Percentiles rank a stretch among this genome's conserved stretches.
Evolutionary conservation across 2,113 vertebrate species (phyloP).

Genomic region (Lutjanus erythropterus): DNA sequence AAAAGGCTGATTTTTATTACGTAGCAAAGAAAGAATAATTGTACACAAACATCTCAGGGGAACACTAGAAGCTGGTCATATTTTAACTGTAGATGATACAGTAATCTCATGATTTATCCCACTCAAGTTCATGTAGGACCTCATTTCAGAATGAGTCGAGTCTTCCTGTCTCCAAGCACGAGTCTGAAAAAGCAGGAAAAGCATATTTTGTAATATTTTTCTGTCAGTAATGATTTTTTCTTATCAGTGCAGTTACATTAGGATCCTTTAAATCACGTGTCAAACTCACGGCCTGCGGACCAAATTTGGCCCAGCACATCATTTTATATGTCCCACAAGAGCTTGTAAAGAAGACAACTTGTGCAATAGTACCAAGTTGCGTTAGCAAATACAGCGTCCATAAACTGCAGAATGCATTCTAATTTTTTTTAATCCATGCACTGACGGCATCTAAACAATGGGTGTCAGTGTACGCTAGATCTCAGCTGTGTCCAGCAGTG

Average conservation of each 20-base stretch:
- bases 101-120: neutral
- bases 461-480: too few relatives aligned
- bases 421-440: too few relatives aligned
- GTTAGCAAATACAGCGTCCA: too few relatives aligned
- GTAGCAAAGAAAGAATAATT: neutral
- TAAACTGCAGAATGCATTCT: too few relatives aligned
- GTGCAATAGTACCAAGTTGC: too few relatives aligned
- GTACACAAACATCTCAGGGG: slow-evolving; percentile 5
- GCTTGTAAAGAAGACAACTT: too few relatives aligned
- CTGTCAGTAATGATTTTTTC: neutral
- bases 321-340: too few relatives aligned
- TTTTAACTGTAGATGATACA: neutral
- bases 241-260: neutral
- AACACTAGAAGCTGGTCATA: neutral
- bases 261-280: neutral
- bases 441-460: too few relatives aligned
- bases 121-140: neutral
- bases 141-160: slow-evolving; percentile 82
- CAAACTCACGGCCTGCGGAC: too few relatives aligned
- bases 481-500: too few relatives aligned
- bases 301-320: too few relatives aligned
- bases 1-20: neutral
- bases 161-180: slow-evolving; percentile 84
- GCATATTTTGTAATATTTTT: neutral
- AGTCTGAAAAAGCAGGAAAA: slow-evolving; percentile 71